phyloP scores from a whole-genome alignment of 2,888 invertebrate genomes.

The Campopleginae sp. region DNA sequence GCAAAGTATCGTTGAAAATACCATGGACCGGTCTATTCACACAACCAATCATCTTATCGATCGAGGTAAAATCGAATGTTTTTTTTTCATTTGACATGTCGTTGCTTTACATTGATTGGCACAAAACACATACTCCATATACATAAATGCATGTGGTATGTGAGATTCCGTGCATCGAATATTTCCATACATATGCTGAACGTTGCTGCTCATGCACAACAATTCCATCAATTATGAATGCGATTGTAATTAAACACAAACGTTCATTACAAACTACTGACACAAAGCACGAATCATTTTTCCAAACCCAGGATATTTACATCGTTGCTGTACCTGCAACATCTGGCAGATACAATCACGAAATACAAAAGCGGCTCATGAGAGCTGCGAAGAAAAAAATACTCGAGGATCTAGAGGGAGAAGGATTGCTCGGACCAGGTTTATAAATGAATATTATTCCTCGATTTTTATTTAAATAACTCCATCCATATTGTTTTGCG shows the following conservation, averaged over 20 bases:
- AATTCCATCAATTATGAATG: not conserved
- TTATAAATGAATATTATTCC: not conserved
- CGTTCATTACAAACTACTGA: not conserved
- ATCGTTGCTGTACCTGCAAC: slow-evolving; percentile 91
- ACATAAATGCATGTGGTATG: not conserved
- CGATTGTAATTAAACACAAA: not conserved
- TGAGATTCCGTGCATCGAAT: not conserved
- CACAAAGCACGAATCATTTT: slow-evolving; percentile 1
- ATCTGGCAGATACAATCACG: slow-evolving; percentile 89
- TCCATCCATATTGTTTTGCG: not conserved
- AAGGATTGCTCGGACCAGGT: slow-evolving; percentile 85
- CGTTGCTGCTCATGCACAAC: not conserved
- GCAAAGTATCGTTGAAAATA: slow-evolving; percentile 90
- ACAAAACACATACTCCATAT: not conserved
- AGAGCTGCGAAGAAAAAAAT: slow-evolving; percentile 90
- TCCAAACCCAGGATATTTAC: slow-evolving; percentile 87
- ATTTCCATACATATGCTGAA: not conserved
- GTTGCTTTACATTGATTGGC: not conserved
- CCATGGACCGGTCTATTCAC: slow-evolving; percentile 92
- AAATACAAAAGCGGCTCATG: slow-evolving; percentile 89
- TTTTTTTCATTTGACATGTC: slow-evolving; percentile 18
- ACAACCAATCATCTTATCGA: slow-evolving; percentile 89
- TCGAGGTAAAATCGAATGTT: slow-evolving; percentile 85
- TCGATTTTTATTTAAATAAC: not conserved
- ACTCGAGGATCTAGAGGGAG: slow-evolving; percentile 88